These are phyloP conservation scores for Alligator mississippiensis DNA, from an alignment of 2,113 vertebrate species.

Conservation along the genomic window DNA sequence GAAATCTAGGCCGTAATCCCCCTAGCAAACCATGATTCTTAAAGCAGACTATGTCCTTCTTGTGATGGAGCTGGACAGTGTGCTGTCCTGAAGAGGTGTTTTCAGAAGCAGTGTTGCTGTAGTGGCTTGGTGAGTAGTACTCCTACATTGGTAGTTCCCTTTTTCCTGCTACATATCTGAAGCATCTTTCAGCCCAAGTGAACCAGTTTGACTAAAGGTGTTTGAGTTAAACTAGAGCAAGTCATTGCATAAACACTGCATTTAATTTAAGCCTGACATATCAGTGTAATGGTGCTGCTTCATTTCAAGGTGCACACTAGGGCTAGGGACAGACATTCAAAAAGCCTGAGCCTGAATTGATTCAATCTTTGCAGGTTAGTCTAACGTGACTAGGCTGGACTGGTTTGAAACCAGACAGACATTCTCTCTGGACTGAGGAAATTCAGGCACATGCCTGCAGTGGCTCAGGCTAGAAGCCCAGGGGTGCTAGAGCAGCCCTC, in stretches of 20 bases:
- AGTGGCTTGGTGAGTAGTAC: background rate
- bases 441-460: too few relatives aligned
- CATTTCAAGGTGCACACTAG: too few relatives aligned
- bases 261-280: background rate
- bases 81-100: background rate
- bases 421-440: too few relatives aligned
- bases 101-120: background rate
- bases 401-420: too few relatives aligned
- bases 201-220: background rate
- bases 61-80: background rate
- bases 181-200: background rate
- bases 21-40: background rate
- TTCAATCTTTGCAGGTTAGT: too few relatives aligned
- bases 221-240: background rate
- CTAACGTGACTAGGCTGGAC: too few relatives aligned
- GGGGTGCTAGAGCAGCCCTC: too few relatives aligned
- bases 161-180: background rate
- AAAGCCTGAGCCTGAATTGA: too few relatives aligned
- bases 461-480: too few relatives aligned
- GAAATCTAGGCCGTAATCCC: background rate
- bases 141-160: background rate
- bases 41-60: background rate
- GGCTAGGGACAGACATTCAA: too few relatives aligned
- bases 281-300: background rate
- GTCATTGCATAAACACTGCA: background rate